Evolutionary conservation across 2,888 invertebrate species (phyloP).

Genomic region (Stenotaenia linearis): DNA sequence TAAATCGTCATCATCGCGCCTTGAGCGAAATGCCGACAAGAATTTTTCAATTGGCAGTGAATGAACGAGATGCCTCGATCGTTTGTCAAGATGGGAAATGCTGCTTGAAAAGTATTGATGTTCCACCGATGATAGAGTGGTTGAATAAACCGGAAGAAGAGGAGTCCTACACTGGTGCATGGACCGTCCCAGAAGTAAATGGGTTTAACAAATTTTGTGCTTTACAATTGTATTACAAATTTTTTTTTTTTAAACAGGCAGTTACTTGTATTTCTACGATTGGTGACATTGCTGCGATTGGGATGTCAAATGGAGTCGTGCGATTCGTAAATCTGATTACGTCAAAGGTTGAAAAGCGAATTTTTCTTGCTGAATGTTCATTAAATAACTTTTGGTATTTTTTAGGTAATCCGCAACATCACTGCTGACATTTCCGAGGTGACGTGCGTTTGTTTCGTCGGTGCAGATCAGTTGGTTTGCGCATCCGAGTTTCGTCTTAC

Average conservation of each 20-base stretch:
- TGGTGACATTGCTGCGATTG: background rate
- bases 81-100: background rate
- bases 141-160: background rate
- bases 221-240: background rate
- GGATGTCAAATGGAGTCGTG: background rate
- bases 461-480: background rate
- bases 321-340: background rate
- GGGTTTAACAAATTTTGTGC: background rate
- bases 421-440: background rate
- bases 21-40: background rate
- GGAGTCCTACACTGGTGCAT: background rate
- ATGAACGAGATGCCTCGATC: background rate
- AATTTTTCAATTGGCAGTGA: background rate
- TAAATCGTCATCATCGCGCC: background rate
- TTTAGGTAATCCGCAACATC: background rate
- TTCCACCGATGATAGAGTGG: background rate
- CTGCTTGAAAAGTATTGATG: too few relatives aligned
- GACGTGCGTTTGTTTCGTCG: background rate
- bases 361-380: background rate
- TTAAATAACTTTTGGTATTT: background rate
- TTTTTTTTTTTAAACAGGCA: background rate
- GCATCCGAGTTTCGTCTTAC: background rate
- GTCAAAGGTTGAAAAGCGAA: background rate
- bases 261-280: background rate
- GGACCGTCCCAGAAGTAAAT: background rate